phyloP scores from a whole-genome alignment of 2,113 vertebrate genomes.

The Galbula dea region DNA sequence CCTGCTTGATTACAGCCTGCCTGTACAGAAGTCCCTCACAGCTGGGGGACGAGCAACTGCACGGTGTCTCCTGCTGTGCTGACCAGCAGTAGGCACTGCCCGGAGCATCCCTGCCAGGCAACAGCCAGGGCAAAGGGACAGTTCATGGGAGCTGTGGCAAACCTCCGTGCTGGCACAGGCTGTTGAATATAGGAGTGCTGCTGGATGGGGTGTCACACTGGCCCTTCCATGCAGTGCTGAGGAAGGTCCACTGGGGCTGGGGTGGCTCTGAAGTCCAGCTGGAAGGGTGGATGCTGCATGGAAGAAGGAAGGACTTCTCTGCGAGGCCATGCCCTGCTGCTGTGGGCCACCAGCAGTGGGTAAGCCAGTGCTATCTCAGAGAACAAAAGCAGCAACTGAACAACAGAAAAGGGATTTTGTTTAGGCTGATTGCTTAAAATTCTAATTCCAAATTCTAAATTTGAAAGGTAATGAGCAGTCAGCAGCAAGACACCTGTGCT shows the following conservation, averaged over 20 bases:
- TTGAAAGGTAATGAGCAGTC: not conserved
- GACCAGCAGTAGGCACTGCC: rapidly evolving
- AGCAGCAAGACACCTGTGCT: not conserved
- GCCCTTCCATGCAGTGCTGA: not conserved
- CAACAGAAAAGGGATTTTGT: not conserved
- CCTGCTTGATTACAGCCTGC: not conserved
- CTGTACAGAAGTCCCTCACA: rapidly evolving
- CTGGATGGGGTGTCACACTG: rapidly evolving
- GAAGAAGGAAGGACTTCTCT: rapidly evolving
- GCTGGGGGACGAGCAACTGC: rapidly evolving
- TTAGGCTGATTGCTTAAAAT: not conserved
- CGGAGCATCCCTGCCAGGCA: rapidly evolving
- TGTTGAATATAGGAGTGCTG: not conserved
- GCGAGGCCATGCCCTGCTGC: not conserved
- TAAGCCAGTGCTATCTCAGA: not conserved
- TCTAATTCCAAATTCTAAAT: not conserved
- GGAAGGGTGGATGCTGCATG: not conserved
- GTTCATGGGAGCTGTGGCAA: not conserved
- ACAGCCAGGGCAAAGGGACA: not conserved
- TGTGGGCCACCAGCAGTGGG: not conserved
- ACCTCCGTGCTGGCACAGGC: rapidly evolving
- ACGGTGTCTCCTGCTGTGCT: rapidly evolving
- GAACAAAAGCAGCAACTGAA: not conserved
- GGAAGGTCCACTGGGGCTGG: not conserved
- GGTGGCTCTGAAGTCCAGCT: rapidly evolving